Evolutionary conservation across 1,140 invertebrate species (phyloP), one percentile per base, ranked within the genome.

Genomic region (Diprion similis): DNA sequence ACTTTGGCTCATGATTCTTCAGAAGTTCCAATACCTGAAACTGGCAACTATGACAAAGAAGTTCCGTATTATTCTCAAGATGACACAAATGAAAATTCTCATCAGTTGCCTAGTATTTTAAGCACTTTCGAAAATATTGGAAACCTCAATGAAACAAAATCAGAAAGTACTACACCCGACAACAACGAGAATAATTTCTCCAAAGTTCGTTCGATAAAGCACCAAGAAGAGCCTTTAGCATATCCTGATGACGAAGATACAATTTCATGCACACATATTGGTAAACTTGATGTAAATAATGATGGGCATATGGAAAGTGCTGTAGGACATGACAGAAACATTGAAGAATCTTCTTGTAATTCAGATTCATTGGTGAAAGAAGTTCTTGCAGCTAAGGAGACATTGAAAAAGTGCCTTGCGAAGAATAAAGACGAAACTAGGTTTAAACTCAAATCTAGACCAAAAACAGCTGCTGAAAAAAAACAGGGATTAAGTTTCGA

Each of bases 321-420:
- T 70, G 68, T 24, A 13, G 37, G 46, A 66, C 2, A 70, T 13
- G 59, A 13, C 3, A 46, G 11, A 51, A 64, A 65, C 24, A 46
- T n/a, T 51, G 11, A 46, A 13, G 70, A 69, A 71, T 69, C 70
- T 47, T 72, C 75, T 11, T 83, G 80, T 13, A 80, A 77, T 65
- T 83, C 84, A 1, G 86, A 88, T 71, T 77, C 80, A 15, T 76
- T 88, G 66, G 82, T 84, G 24, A 87, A 87, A 70, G 84, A 88
- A 77, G 84, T 88, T 10, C 71, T 88, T 18, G 86, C 87, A 37
- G 86, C 87, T 10, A 88, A 88, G 24, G 87, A 88, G 64, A 85
- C 84, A 8, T 72, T 88, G 10, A 87, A 84, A 65, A 83, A 83
- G 13, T 88, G 84, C 76, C 77, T 88, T 18, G 77, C 78, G 10